phyloP scores from a whole-genome alignment of 2,888 invertebrate species.

The Leptopilina drosophilae region DNA sequence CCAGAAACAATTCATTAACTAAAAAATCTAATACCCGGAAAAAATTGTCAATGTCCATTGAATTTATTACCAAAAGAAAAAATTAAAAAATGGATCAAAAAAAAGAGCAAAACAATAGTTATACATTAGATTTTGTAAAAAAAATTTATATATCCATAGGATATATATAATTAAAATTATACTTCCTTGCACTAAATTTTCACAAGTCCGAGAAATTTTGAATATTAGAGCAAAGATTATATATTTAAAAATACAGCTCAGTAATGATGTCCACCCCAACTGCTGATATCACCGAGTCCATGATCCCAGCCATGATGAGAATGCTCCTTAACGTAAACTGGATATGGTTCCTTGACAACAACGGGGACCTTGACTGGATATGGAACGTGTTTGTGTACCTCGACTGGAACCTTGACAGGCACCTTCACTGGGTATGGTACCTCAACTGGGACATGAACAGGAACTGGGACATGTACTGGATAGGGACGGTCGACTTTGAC shows the following conservation, averaged over 20 bases:
- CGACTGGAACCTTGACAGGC: constrained; percentile 68
- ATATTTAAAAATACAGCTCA: neutral
- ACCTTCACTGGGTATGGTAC: constrained; percentile 71
- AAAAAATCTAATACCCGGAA: constrained; percentile 11
- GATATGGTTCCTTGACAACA: constrained; percentile 64
- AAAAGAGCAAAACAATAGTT: too few species aligned
- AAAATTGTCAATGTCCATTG: neutral
- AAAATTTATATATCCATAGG: neutral
- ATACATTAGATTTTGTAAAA: too few species aligned
- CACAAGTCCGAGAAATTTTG: neutral
- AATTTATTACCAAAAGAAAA: neutral
- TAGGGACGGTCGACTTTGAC: constrained; percentile 62
- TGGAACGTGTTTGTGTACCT: constrained; percentile 66
- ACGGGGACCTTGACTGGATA: constrained; percentile 70
- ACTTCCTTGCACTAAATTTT: neutral
- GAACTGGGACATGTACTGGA: constrained; percentile 71
- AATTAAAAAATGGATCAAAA: neutral
- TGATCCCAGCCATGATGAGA: constrained; percentile 46
- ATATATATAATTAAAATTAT: too few species aligned
- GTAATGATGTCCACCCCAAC: constrained; percentile 9
- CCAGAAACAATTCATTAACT: neutral
- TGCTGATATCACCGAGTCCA: constrained; percentile 7
- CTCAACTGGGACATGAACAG: constrained; percentile 68
- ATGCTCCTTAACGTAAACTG: constrained; percentile 64
- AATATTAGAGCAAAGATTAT: neutral